These are phyloP conservation scores for Thysanoteuthis rhombus DNA, from an alignment of 2,888 invertebrate genomes.

Conservation along the genomic window DNA sequence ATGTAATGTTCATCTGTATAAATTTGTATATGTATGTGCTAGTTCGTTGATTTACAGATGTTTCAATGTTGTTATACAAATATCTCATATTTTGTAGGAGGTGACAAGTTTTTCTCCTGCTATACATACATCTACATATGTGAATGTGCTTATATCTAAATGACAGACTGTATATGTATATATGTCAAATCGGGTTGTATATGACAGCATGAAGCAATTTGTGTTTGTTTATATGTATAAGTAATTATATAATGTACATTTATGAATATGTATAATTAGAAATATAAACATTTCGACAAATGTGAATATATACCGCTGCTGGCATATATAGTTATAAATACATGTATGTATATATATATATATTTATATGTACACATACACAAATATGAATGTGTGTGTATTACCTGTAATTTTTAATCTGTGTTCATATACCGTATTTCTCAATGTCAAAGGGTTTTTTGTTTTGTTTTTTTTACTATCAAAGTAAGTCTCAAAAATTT, in stretches of 20 bases:
- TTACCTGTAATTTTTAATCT: not conserved
- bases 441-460: too few relatives aligned
- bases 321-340: not conserved
- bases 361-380: not conserved
- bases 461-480: too few relatives aligned
- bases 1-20: not conserved
- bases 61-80: not conserved
- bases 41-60: not conserved
- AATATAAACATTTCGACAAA: not conserved
- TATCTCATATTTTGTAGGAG: not conserved
- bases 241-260: not conserved
- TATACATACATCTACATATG: not conserved
- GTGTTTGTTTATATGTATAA: not conserved
- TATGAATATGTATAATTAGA: not conserved
- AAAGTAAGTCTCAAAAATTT: too few relatives aligned
- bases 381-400: not conserved
- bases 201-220: not conserved
- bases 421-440: not conserved
- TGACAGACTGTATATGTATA: not conserved
- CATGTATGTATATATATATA: too few relatives aligned
- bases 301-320: not conserved
- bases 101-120: not conserved
- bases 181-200: not conserved
- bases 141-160: not conserved
- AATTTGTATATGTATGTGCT: not conserved